Conservation (phyloP, 2,797 vertebrate species). For the Anableps anableps region DNA sequence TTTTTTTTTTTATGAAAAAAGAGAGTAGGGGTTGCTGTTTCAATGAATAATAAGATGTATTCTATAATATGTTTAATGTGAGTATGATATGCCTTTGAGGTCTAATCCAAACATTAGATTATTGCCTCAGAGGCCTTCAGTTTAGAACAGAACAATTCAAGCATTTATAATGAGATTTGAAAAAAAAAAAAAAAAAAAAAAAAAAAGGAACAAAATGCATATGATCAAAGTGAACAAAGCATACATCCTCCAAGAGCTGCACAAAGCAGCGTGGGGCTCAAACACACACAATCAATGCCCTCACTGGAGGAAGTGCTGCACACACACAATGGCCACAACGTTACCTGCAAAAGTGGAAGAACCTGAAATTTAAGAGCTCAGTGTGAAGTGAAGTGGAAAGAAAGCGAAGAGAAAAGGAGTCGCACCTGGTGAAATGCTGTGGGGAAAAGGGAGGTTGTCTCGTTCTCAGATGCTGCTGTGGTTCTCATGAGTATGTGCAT, state of each 20-base stretch:
- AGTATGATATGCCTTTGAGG: background rate
- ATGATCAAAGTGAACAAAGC: background rate
- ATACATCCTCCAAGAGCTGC: background rate
- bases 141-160: slow-evolving; percentile 19
- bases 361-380: slow-evolving; percentile 80
- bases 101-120: slow-evolving; percentile 7
- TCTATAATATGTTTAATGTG: too few relatives aligned
- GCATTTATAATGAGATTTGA: slow-evolving; percentile 21
- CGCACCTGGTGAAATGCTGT: slow-evolving; percentile 79
- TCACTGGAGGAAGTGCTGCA: slow-evolving; percentile 60
- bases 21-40: background rate
- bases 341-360: slow-evolving; percentile 60
- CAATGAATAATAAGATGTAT: background rate
- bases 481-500: slow-evolving; percentile 65
- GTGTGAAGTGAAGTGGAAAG: slow-evolving; percentile 78
- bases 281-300: slow-evolving; percentile 42
- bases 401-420: slow-evolving; percentile 69
- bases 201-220: background rate
- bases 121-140: slow-evolving; percentile 3
- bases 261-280: background rate
- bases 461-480: slow-evolving; percentile 58
- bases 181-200: background rate
- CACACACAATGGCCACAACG: slow-evolving; percentile 71
- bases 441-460: slow-evolving; percentile 40
- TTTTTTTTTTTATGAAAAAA: background rate